phyloP scores from a whole-genome alignment of 37 sponge, comb jelly and placozoan species.

The Geodia barretti region DNA sequence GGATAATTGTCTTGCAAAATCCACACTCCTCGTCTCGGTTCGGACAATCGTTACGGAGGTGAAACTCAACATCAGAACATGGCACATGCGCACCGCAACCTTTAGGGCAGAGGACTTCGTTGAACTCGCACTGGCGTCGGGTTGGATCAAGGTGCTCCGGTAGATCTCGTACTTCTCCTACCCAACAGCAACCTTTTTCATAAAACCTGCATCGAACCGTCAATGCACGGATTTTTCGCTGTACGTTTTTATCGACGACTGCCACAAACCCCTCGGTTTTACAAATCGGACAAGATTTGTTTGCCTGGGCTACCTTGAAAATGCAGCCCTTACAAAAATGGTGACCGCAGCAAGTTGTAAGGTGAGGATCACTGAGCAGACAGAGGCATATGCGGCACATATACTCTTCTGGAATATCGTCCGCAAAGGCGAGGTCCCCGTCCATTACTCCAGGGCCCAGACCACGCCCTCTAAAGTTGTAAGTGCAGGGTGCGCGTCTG shows the following conservation, averaged over 20 bases:
- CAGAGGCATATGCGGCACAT: not conserved
- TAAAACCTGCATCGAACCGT: not conserved
- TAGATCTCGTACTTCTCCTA: conserved; percentile 2
- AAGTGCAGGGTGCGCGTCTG: too few relatives aligned
- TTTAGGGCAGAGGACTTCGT: not conserved
- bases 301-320: not conserved
- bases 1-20: not conserved
- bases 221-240: not conserved
- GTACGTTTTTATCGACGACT: not conserved
- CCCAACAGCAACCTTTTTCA: not conserved
- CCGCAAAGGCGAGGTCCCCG: not conserved
- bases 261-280: not conserved
- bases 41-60: not conserved
- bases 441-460: not conserved
- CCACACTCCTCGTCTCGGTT: not conserved
- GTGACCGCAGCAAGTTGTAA: conserved; percentile 5
- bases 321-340: conserved; percentile 4
- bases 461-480: too few relatives aligned
- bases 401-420: not conserved
- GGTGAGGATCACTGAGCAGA: not conserved
- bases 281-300: not conserved
- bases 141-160: not conserved
- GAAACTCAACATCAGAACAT: not conserved
- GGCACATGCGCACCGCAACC: conserved; percentile 3
- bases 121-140: not conserved